A percentile compares a stretch with the other conserved stretches of the same genome.
Conservation (phyloP, 1,140 invertebrate genomes). For the Leptopilina boulardi region DNA sequence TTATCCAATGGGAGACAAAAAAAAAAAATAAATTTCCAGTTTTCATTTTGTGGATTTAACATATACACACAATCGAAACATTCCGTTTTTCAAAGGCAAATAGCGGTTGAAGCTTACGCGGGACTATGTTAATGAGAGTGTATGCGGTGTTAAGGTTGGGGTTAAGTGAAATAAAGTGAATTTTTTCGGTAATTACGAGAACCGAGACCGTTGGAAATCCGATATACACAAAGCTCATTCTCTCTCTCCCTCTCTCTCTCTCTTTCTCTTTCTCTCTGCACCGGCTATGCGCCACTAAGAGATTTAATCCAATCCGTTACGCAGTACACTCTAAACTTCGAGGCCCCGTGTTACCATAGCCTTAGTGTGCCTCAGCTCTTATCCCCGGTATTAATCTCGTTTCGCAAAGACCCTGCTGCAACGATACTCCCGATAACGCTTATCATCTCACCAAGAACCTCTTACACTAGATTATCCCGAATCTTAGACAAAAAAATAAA, state of each 20-base stretch:
- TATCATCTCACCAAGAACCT: constrained; percentile 6
- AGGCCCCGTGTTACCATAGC: constrained; percentile 39
- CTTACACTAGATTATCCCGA: background rate
- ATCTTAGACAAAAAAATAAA: background rate
- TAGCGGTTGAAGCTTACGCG: background rate
- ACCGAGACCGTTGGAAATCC: constrained; percentile 1
- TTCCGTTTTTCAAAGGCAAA: constrained; percentile 15
- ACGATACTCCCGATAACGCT: background rate
- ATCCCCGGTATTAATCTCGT: constrained; percentile 54
- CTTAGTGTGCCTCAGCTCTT: constrained; percentile 49
- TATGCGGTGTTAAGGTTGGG: background rate
- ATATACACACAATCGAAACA: background rate
- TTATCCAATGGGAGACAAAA: background rate
- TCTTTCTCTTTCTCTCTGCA: no score
- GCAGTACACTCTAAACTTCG: constrained; percentile 54
- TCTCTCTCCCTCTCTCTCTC: no score
- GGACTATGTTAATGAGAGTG: constrained; percentile 24
- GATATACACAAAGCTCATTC: constrained; percentile 28
- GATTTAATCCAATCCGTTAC: constrained; percentile 53
- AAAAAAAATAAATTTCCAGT: background rate
- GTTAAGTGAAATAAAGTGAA: constrained; percentile 29
- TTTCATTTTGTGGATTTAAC: background rate
- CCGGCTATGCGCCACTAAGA: constrained; percentile 40
- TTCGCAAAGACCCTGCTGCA: constrained; percentile 39
- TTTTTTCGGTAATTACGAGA: constrained; percentile 20